Evolutionary conservation across 1,140 invertebrate genomes (phyloP), one percentile per base, ranked within the genome.

Genomic region (Bombus cullumanus): DNA sequence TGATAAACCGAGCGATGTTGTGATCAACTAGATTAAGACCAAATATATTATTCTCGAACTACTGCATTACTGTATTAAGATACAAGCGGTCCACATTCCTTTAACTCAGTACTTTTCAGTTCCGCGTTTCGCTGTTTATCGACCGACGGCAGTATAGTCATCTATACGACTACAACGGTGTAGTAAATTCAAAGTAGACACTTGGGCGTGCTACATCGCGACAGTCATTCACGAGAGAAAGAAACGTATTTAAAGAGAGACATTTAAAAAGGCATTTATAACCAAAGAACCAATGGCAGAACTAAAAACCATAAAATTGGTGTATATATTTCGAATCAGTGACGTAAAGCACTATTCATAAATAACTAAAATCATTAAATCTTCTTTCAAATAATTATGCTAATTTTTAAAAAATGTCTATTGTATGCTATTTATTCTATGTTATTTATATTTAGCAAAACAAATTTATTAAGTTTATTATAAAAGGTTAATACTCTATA

Each of bases 61-160:
- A 81, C 57, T 71, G 76, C 76, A 81, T 68, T 53, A 79, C 77
- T 57, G 72, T 78, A 86, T 66, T 57, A 86, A 90, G 88, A 91
- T 83, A 91, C 90, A 90, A 83, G 68, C 86, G 77, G 82, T 89
- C 83, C 90, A 81, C 84, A 85, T 91, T 92, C 91, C 88, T 68
- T 68, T 31, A 66, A 71, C 80, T 85, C 84, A 43, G 57, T 66
- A 64, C 71, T 64, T 53, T 83, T 78, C 79, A 81, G 80, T 91
- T 92, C 86, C 88, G 81, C 86, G 90, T 92, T 92, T 89, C 88
- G 80, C 78, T 81, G 86, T 88, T 85, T 85, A 90, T 84, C 88
- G 83, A 76, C 82, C 78, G 85, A 62, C 82, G 82, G 73, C 82
- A 78, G 75, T 82, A 73, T 62, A 62, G 86, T 53, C 78, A 75